phyloP scores from a whole-genome alignment of 2,888 invertebrate genomes.

The Icerya purchasi region DNA sequence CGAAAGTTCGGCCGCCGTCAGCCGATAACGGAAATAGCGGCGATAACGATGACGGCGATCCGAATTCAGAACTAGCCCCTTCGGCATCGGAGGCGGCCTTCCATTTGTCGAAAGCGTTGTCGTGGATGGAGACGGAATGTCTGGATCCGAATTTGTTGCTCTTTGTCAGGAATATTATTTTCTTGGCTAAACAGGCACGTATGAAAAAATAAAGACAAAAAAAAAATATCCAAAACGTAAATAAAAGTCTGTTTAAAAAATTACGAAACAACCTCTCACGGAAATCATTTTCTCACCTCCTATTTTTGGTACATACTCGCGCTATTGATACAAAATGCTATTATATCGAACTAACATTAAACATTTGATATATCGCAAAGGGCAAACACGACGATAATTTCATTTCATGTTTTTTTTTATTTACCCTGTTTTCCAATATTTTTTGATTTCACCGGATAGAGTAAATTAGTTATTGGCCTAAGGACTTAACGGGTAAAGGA shows the following conservation, averaged over 20 bases:
- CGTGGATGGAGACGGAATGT: slow-evolving; percentile 30
- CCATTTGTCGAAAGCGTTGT: slow-evolving; percentile 26
- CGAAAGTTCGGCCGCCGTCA: slow-evolving; percentile 1
- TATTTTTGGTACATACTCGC: too few species aligned
- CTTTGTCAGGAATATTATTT: slow-evolving; percentile 21
- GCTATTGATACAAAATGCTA: too few species aligned
- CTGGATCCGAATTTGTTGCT: slow-evolving; percentile 26
- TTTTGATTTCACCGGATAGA: too few species aligned
- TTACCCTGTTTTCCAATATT: too few species aligned
- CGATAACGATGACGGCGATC: neutral
- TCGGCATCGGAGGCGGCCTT: slow-evolving; percentile 26
- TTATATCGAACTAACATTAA: too few species aligned
- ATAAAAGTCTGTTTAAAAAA: neutral
- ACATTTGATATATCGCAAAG: too few species aligned
- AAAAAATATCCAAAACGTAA: neutral
- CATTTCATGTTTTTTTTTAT: too few species aligned
- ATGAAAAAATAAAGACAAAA: slow-evolving; percentile 6
- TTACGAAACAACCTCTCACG: too few species aligned
- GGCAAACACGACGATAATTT: too few species aligned
- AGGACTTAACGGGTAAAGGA: too few species aligned
- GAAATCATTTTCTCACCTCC: too few species aligned
- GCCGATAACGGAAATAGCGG: neutral
- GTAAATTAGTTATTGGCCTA: too few species aligned
- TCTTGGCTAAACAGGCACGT: slow-evolving; percentile 23
- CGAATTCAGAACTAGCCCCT: slow-evolving; percentile 18